These are phyloP conservation scores for Ophioninae sp. DNA, from an alignment of 2,888 invertebrate species.

Conservation along the genomic window DNA sequence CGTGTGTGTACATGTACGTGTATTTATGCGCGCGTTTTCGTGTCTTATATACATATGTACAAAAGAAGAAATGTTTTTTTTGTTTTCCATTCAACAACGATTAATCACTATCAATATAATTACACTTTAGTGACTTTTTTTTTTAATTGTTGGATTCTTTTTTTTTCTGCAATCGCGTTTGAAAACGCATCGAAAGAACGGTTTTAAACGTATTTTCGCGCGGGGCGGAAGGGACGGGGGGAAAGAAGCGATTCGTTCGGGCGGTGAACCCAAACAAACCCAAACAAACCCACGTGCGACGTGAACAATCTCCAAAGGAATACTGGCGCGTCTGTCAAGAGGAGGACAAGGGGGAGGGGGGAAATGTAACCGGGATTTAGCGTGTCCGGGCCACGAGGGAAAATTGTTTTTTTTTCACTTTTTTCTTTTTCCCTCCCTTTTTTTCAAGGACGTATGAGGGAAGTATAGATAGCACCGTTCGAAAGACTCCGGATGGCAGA, in stretches of 20 bases:
- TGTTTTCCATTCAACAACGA: slow-evolving; percentile 73
- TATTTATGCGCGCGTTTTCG: not conserved
- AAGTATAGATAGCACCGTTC: slow-evolving; percentile 71
- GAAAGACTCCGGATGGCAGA: slow-evolving; percentile 72
- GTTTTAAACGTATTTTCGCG: slow-evolving; percentile 28
- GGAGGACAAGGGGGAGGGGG: not conserved
- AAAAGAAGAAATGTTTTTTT: slow-evolving; percentile 67
- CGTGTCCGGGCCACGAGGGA: slow-evolving; percentile 75
- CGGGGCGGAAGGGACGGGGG: no score
- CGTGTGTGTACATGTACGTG: slow-evolving; percentile 1
- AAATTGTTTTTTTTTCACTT: slow-evolving; percentile 36
- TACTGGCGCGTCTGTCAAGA: slow-evolving; percentile 53
- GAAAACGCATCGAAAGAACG: slow-evolving; percentile 28
- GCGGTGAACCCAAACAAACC: no score
- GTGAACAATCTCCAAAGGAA: slow-evolving; percentile 48
- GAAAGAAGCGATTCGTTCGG: slow-evolving; percentile 44
- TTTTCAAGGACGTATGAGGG: slow-evolving; percentile 19
- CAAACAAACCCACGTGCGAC: slow-evolving; percentile 8
- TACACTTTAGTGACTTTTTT: slow-evolving; percentile 60
- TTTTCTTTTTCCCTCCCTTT: slow-evolving; percentile 16
- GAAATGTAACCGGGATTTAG: slow-evolving; percentile 73
- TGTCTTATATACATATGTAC: slow-evolving; percentile 77
- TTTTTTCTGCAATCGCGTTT: slow-evolving; percentile 10
- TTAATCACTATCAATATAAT: slow-evolving; percentile 73
- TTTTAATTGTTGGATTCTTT: slow-evolving; percentile 18